Base-by-base conservation (phyloP, 2,113 vertebrate species). In the Malurus cyaneus region DNA sequence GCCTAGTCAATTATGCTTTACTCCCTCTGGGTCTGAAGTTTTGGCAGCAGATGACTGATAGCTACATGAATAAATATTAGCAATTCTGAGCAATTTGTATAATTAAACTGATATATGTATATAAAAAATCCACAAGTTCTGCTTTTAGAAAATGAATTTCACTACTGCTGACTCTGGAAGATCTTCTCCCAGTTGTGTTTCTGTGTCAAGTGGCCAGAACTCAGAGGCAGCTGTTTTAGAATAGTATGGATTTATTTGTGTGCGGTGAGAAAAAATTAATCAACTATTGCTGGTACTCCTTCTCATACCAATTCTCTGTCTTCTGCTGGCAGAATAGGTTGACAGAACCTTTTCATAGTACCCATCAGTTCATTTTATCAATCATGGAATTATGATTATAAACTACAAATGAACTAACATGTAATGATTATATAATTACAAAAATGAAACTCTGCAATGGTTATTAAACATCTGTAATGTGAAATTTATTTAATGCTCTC, bases 331-430 rank as follows among this genome's bases (percentile, higher is more conserved):
- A 61, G 77, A 95, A 80, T 53, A 74, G 79, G 81, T 89, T 93
- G 81, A 81, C 76, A 88, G 83, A 96, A 85, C 42, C 66, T 96
- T 87, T 96, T 96, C 23, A 52, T 92, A 70, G 64, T 88, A 81
- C 77, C 81, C 46, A 91, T 96, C 71, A 88, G 73, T 93, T 97
- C 91, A 96, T 97, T 88, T 96, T 94, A 88, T 95, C 80, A 93
- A 59, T 94, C 23, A 39, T 93, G 57, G 19, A 91, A 71, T 93
- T 95, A 80, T 80, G 36, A 94, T 95, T 95, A 87, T 91, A 93
- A 91, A 91, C 66, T 94, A 88, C 81, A 94, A 93, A 91, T 89
- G 54, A 50, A 91, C 77, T 95, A 94, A 93, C 73, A 44, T 67
- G 8, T 32, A 80, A 84, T 94, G 59, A 96, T 88, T 91, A 92